A percentile compares a stretch with the other conserved stretches of the same genome.
Conservation (phyloP, 1,140 invertebrate genomes). For the Coenobita brevimanus region DNA sequence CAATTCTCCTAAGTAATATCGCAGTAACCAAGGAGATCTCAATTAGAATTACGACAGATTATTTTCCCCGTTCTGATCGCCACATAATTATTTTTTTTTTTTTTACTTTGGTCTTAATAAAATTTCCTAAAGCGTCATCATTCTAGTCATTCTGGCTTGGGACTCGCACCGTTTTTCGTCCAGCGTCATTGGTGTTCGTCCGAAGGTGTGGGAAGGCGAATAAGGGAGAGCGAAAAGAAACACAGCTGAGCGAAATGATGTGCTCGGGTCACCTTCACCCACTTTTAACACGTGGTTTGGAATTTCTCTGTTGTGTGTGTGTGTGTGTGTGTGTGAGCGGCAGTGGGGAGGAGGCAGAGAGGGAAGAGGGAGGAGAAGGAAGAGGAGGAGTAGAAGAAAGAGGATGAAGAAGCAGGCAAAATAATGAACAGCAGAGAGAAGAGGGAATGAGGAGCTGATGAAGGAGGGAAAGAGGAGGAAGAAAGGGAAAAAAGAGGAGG, state of each 20-base stretch:
- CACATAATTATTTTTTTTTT: too few species aligned
- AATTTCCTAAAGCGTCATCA: too few species aligned
- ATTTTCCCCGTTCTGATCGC: too few species aligned
- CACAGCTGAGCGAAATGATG: slow-evolving; percentile 16
- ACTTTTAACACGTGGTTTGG: slow-evolving; percentile 47
- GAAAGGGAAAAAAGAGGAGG: too few species aligned
- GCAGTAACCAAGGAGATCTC: too few species aligned
- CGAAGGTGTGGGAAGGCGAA: not conserved
- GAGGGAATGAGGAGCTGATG: too few species aligned
- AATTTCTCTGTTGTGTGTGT: slow-evolving; percentile 26
- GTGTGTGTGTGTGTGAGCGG: not conserved
- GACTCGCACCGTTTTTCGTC: not conserved
- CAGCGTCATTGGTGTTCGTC: not conserved
- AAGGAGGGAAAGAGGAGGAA: not conserved
- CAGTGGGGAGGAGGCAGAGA: too few species aligned
- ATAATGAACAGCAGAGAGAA: not conserved
- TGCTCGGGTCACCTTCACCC: slow-evolving; percentile 52
- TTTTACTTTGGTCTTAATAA: not conserved
- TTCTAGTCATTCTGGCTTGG: not conserved
- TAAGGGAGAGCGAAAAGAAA: slow-evolving; percentile 8
- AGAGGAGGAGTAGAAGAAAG: not conserved
- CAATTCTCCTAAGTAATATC: too few species aligned
- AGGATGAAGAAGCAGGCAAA: not conserved
- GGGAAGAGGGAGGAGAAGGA: not conserved
- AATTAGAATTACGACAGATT: too few species aligned